phyloP scores from a whole-genome alignment of 2,797 vertebrate genomes.

The Scleropages formosus region DNA sequence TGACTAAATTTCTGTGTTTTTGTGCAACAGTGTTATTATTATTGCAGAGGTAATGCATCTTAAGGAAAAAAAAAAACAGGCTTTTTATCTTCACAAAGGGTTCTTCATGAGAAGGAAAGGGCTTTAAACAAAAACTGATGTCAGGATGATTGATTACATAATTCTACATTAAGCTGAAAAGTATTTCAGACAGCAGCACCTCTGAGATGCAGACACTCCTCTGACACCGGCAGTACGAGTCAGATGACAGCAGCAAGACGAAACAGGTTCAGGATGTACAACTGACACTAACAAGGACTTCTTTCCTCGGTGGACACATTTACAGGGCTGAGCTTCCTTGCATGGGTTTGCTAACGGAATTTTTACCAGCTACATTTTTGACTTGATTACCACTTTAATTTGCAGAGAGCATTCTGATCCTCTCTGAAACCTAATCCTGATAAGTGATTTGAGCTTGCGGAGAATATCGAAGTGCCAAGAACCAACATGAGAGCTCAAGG shows the following conservation, averaged over 20 bases:
- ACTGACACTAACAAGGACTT: not conserved
- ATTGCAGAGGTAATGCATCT: no score
- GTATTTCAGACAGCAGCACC: not conserved
- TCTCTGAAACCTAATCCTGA: slow-evolving; percentile 4
- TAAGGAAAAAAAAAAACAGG: no score
- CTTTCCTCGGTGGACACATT: not conserved
- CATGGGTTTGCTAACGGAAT: not conserved
- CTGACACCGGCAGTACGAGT: not conserved
- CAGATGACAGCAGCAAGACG: not conserved
- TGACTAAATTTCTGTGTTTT: no score
- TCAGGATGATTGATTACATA: not conserved
- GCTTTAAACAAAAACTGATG: not conserved
- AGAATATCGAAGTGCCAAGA: slow-evolving; percentile 26
- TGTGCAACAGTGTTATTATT: no score
- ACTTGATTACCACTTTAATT: not conserved
- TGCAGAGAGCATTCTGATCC: slow-evolving; percentile 2
- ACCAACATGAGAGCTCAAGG: slow-evolving; percentile 13
- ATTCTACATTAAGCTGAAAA: not conserved
- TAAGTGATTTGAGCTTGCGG: not conserved
- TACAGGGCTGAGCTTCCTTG: not conserved
- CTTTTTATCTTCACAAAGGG: no score
- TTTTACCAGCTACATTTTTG: not conserved
- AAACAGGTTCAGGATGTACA: not conserved
- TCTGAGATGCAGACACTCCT: no score
- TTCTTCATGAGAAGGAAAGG: not conserved